Base-by-base conservation (phyloP, 1,140 invertebrate genomes). In the Lanistes nyassanus region DNA sequence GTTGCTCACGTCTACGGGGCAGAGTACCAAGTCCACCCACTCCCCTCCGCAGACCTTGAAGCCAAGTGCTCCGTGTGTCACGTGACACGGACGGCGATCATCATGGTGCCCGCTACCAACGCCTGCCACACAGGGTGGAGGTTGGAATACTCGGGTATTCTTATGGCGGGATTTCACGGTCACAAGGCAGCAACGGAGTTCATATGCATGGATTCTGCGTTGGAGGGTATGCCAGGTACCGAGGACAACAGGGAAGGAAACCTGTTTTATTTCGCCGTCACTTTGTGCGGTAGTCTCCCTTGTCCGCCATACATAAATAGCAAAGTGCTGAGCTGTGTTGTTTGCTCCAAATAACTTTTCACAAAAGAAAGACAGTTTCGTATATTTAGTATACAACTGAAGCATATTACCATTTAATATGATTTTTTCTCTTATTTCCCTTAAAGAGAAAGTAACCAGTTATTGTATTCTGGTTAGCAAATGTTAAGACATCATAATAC, bases 61-160 rank as follows among this genome's bases (percentile, higher is more conserved):
- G 11, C 29, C n/a, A 3, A 2, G 23, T 60, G 56, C 6, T 11
- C 56, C 29, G 56, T 60, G 56, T 60, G 56, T 31, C n/a, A 9
- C 29, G 26, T 13, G 21, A 31, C 11, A 23, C 29, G 29, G 11
- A 23, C 64, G 7, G 36, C 36, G 0, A 66, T 7, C 64, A 1
- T 80, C 29, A 82, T 81, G 79, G 71, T 82, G 11, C 82, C 82
- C 21, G 82, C 78, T 47, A 64, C 58, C 13, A 78, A 70, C 31
- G 26, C 34, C 11, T 82, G 82, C 65, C 74, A 71, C 26, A 5
- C 75, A n/a, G 79, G 79, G 3, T 84, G 82, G 82, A 79, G 39
- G 9, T 16, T 62, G 42, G 76, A 81, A 42, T 84, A 66, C 29
- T 31, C 64, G 26, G 64, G 64, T 26, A 23, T 31, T 13, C 39